Conservation (phyloP, 2,888 invertebrate species). For the Dexiosoma caninum region DNA sequence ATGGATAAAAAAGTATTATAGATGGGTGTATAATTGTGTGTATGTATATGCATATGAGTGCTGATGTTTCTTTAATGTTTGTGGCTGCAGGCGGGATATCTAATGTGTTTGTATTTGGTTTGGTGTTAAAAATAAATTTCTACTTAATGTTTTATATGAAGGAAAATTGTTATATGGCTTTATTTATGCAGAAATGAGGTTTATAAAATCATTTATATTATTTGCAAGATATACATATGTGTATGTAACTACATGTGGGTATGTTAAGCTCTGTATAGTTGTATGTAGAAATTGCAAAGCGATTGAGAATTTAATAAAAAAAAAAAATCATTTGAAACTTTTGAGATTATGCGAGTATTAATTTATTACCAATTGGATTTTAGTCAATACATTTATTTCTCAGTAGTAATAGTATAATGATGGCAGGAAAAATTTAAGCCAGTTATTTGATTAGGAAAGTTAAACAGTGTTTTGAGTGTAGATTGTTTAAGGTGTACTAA, state of each 20-base stretch:
- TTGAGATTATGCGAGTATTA: not conserved
- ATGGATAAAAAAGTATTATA: not conserved
- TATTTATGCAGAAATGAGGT: not conserved
- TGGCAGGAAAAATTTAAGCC: too few relatives aligned
- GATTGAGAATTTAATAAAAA: too few relatives aligned
- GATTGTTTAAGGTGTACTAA: too few relatives aligned
- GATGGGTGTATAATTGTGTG: too few relatives aligned
- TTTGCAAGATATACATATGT: not conserved
- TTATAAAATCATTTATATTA: conserved; percentile 8
- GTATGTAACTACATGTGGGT: not conserved
- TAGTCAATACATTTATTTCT: too few relatives aligned
- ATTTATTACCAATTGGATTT: not conserved
- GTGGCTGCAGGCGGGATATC: not conserved
- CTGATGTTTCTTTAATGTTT: not conserved
- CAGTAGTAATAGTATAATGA: too few relatives aligned
- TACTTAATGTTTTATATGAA: conserved; percentile 23
- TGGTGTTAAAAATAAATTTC: conserved; percentile 9
- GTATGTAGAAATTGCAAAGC: too few relatives aligned
- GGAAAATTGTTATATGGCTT: conserved; percentile 10
- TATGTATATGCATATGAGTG: not conserved
- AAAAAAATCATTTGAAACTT: not conserved
- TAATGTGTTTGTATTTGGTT: not conserved
- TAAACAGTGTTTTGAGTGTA: too few relatives aligned
- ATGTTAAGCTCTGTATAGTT: too few relatives aligned
- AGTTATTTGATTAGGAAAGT: too few relatives aligned